A percentile compares a stretch with the other conserved stretches of the same genome.
These are phyloP conservation scores for Neocrepidodera transversa DNA, from an alignment of 2,888 invertebrate species.

Conservation along the genomic window DNA sequence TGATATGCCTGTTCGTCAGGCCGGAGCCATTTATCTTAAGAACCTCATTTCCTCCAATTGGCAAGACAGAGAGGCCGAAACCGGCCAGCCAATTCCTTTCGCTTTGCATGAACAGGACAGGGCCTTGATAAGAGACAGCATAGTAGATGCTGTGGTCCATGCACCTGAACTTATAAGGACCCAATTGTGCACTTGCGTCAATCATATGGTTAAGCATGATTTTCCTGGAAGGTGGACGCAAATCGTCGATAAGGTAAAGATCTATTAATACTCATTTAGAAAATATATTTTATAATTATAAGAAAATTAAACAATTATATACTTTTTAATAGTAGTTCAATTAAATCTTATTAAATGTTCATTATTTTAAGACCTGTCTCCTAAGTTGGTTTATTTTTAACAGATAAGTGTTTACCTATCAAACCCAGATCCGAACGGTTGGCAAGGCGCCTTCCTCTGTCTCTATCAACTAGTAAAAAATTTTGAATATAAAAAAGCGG, in stretches of 20 bases:
- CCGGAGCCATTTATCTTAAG: conserved; percentile 96
- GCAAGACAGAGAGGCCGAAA: conserved; percentile 81
- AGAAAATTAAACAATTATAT: no score
- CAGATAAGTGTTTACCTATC: conserved; percentile 82
- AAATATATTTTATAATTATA: no score
- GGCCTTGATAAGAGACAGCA: conserved; percentile 87
- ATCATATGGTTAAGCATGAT: conserved; percentile 92
- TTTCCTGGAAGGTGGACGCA: conserved; percentile 96
- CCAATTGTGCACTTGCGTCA: conserved; percentile 91
- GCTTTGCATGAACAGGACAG: conserved; percentile 96
- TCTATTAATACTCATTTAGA: no score
- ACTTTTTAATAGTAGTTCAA: no score
- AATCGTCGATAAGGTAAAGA: conserved; percentile 89
- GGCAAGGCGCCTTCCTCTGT: conserved; percentile 91
- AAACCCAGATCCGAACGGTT: conserved; percentile 84
- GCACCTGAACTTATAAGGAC: conserved; percentile 89
- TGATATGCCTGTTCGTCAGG: conserved; percentile 92
- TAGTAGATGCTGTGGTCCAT: conserved; percentile 95
- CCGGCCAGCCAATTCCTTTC: conserved; percentile 77
- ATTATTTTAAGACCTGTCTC: no score
- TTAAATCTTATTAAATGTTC: no score
- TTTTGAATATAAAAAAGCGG: conserved; percentile 87
- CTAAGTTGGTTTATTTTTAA: conserved; percentile 3
- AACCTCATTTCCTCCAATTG: conserved; percentile 90
- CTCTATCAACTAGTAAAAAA: conserved; percentile 95